A percentile compares a stretch with the other conserved stretches of the same genome.
Conservation (phyloP, 2,888 invertebrate species). For the Troides aeacus region DNA sequence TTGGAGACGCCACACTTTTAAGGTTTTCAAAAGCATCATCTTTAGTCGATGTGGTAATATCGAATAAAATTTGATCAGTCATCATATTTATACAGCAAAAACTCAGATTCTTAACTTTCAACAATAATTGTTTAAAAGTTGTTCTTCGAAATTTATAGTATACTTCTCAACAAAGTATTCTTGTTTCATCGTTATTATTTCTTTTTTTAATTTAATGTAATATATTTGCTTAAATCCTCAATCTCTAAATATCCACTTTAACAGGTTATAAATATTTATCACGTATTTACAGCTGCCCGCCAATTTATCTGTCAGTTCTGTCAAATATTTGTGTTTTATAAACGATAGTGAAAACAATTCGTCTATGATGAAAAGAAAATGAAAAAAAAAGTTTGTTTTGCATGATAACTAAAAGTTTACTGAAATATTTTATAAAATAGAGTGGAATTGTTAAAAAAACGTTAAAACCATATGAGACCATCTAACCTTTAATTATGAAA, state of each 20-base stretch:
- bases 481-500: too few species aligned
- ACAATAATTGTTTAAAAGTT: neutral
- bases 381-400: neutral
- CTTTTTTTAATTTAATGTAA: neutral
- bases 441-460: too few species aligned
- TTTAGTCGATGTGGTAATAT: conserved; percentile 2
- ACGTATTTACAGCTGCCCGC: neutral
- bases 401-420: too few species aligned
- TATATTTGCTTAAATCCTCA: neutral
- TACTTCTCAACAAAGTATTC: neutral
- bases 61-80: conserved; percentile 15
- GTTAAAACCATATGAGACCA: too few species aligned
- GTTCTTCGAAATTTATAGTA: neutral
- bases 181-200: neutral
- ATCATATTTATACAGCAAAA: conserved; percentile 2
- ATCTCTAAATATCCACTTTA: neutral
- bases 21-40: conserved; percentile 14
- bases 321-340: neutral
- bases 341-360: neutral
- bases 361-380: neutral
- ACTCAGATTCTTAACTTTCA: neutral
- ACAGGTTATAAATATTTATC: neutral
- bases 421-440: too few species aligned
- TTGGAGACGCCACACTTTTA: conserved; percentile 3
- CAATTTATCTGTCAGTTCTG: conserved; percentile 5